Evolutionary conservation across 2,888 invertebrate genomes (phyloP).

Genomic region (Caenorhabditis afra): DNA sequence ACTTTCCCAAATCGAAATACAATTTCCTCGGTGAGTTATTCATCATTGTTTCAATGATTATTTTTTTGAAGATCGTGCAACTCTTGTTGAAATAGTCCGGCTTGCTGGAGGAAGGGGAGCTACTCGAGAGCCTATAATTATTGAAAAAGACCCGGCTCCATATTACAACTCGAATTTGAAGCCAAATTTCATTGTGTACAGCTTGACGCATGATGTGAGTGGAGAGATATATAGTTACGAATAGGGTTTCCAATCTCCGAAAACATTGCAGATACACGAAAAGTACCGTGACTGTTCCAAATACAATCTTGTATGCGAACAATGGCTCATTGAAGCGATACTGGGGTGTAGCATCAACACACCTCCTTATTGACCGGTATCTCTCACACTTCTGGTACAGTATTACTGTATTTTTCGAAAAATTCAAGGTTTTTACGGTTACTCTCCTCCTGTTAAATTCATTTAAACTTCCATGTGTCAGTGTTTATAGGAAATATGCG

Average conservation of each 20-base stretch:
- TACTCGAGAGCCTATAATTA: slow-evolving; percentile 23
- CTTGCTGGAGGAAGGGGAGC: slow-evolving; percentile 37
- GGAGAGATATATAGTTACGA: no score
- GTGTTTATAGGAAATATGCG: no score
- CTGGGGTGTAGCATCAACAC: slow-evolving; percentile 10
- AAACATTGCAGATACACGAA: slow-evolving; percentile 45
- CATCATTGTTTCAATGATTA: background rate
- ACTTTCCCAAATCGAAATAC: slow-evolving; percentile 37
- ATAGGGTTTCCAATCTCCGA: no score
- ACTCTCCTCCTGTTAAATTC: no score
- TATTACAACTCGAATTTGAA: slow-evolving; percentile 35
- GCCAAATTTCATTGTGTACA: slow-evolving; percentile 49
- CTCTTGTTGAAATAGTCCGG: slow-evolving; percentile 45
- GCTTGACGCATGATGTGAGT: slow-evolving; percentile 49
- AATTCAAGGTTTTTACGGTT: no score
- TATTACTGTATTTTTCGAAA: no score
- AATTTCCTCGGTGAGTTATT: slow-evolving; percentile 50
- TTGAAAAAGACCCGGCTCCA: slow-evolving; percentile 32
- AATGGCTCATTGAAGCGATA: slow-evolving; percentile 54
- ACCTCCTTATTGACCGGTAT: no score
- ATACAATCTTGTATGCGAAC: slow-evolving; percentile 50
- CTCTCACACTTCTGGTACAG: no score
- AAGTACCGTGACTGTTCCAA: slow-evolving; percentile 45
- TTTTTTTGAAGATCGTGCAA: slow-evolving; percentile 25
- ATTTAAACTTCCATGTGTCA: no score